Conservation (phyloP, 2,888 invertebrate species). For the Hypena proboscidalis region DNA sequence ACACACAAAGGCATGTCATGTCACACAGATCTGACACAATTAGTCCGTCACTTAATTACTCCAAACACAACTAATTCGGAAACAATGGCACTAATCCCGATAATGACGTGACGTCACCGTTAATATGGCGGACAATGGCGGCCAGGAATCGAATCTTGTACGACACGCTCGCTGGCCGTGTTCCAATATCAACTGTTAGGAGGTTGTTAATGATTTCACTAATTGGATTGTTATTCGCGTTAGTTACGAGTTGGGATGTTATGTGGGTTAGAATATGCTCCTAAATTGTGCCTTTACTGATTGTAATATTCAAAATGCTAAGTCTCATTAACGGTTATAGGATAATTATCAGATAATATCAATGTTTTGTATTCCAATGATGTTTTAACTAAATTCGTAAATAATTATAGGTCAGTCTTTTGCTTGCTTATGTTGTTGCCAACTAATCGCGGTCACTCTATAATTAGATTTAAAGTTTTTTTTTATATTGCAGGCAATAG, state of each 20-base stretch:
- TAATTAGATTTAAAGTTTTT: too few relatives aligned
- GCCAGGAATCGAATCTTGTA: constrained; percentile 38
- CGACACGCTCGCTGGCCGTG: constrained; percentile 35
- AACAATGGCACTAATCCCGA: constrained; percentile 11
- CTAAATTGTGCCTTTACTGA: too few relatives aligned
- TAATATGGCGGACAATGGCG: constrained; percentile 8
- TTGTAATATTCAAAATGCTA: too few relatives aligned
- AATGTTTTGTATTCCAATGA: too few relatives aligned
- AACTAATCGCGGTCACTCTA: too few relatives aligned
- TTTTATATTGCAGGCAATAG: too few relatives aligned
- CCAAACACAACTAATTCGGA: not conserved
- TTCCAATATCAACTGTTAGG: constrained; percentile 37
- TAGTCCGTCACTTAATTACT: constrained; percentile 3
- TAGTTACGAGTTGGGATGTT: not conserved
- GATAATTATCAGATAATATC: too few relatives aligned
- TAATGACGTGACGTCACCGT: constrained; percentile 9
- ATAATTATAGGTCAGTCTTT: too few relatives aligned
- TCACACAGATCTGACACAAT: not conserved
- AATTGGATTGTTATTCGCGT: constrained; percentile 32
- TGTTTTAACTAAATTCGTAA: too few relatives aligned
- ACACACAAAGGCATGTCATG: too few relatives aligned
- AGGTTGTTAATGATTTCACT: constrained; percentile 28
- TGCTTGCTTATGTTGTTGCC: too few relatives aligned
- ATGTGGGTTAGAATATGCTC: not conserved
- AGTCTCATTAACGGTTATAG: too few relatives aligned